Conservation (phyloP, 2,888 invertebrate genomes). For the Labia minor region DNA sequence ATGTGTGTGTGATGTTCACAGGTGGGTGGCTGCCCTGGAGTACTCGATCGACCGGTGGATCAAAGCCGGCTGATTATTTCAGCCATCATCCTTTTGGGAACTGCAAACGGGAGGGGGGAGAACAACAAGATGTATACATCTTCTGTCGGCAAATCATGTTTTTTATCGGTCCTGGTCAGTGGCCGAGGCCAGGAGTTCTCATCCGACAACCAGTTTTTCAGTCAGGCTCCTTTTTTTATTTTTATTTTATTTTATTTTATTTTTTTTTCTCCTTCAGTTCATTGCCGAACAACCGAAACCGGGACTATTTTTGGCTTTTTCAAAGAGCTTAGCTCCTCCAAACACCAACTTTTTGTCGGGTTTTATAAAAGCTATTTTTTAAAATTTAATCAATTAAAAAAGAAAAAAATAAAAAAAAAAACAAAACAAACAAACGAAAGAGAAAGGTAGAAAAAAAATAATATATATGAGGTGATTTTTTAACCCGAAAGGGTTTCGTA, state of each 20-base stretch:
- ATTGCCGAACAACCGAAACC: not conserved
- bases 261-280: not conserved
- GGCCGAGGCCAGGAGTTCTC: not conserved
- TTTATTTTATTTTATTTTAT: too few species aligned
- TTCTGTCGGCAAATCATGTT: not conserved
- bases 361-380: not conserved
- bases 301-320: not conserved
- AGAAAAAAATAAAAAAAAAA: not conserved
- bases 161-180: not conserved
- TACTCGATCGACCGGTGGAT: constrained; percentile 86
- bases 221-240: too few species aligned
- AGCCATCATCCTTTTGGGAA: not conserved
- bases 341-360: not conserved
- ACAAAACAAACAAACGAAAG: too few species aligned
- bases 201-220: too few species aligned
- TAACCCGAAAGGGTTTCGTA: not conserved
- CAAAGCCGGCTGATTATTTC: constrained; percentile 31
- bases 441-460: too few species aligned
- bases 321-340: not conserved
- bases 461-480: too few species aligned
- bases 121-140: not conserved
- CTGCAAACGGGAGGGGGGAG: too few species aligned
- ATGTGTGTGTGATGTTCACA: constrained; percentile 38
- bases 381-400: not conserved
- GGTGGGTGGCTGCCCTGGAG: constrained; percentile 88